These are phyloP conservation scores for Myotis planiceps DNA, from an alignment of 2,797 vertebrate species.

Conservation along the genomic window DNA sequence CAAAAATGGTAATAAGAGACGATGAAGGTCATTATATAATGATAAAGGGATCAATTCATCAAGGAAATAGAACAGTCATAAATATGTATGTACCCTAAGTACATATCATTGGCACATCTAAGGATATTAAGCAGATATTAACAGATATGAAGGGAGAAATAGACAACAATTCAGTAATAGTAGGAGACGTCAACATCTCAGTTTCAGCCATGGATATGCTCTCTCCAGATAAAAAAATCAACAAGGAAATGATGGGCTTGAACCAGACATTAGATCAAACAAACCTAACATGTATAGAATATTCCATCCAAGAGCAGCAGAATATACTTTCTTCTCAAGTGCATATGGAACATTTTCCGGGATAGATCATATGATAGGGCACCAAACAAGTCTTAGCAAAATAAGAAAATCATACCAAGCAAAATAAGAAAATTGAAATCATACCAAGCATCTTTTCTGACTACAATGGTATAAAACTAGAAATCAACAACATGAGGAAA, in stretches of 20 bases:
- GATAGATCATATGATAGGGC: background rate
- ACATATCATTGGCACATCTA: background rate
- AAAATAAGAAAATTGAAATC: background rate
- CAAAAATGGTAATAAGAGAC: background rate
- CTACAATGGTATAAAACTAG: background rate
- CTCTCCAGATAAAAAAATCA: background rate
- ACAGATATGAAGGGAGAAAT: background rate
- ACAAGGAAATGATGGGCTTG: background rate
- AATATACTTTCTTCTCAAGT: background rate
- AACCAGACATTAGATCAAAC: background rate
- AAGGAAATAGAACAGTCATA: background rate
- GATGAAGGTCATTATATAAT: background rate
- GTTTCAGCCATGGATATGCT: background rate
- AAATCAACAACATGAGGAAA: background rate
- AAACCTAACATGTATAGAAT: background rate
- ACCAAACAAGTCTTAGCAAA: background rate
- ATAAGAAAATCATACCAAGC: background rate
- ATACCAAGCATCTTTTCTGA: background rate
- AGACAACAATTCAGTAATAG: background rate
- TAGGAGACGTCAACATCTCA: background rate
- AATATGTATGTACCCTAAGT: background rate
- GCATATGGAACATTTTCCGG: background rate
- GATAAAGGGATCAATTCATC: background rate
- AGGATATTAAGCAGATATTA: background rate
- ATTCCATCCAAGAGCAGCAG: background rate